phyloP scores from a whole-genome alignment of 1,140 invertebrate species.

The Daktulosphaira vitifoliae region DNA sequence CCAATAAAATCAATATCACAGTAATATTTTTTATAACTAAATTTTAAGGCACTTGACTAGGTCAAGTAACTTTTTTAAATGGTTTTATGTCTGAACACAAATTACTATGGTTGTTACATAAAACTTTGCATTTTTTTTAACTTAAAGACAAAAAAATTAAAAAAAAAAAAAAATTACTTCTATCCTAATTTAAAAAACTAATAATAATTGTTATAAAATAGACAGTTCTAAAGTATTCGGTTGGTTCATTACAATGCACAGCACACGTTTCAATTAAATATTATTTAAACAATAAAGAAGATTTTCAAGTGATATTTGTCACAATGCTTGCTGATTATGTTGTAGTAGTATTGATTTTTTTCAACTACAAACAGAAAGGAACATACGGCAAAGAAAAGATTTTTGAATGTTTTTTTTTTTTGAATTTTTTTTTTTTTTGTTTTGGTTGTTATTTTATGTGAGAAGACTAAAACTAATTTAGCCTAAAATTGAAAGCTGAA shows the following conservation, averaged over 20 bases:
- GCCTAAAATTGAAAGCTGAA: slow-evolving; percentile 32
- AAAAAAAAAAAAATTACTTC: slow-evolving; percentile 20
- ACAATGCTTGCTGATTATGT: slow-evolving; percentile 33
- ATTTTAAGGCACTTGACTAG: slow-evolving; percentile 21
- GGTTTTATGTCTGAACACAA: slow-evolving; percentile 32
- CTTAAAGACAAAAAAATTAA: slow-evolving; percentile 10
- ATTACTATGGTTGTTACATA: slow-evolving; percentile 33
- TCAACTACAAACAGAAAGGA: slow-evolving; percentile 25
- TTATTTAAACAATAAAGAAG: slow-evolving; percentile 32
- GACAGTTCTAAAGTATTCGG: slow-evolving; percentile 33
- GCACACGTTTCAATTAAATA: slow-evolving; percentile 34
- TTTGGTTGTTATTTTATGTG: slow-evolving; percentile 2
- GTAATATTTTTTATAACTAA: slow-evolving; percentile 32
- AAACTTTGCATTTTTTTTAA: slow-evolving; percentile 23
- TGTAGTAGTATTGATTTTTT: slow-evolving; percentile 23
- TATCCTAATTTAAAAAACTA: slow-evolving; percentile 31
- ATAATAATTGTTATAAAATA: slow-evolving; percentile 33
- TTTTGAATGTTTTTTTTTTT: background rate
- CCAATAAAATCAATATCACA: slow-evolving; percentile 34
- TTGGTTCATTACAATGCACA: slow-evolving; percentile 34
- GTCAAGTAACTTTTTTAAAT: slow-evolving; percentile 23
- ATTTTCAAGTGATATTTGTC: slow-evolving; percentile 30
- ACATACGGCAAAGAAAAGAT: slow-evolving; percentile 25
- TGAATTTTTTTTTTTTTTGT: slow-evolving; percentile 24
- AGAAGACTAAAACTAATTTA: slow-evolving; percentile 32